Conservation (phyloP, 2,113 vertebrate species). For the Bubo blakistoni region DNA sequence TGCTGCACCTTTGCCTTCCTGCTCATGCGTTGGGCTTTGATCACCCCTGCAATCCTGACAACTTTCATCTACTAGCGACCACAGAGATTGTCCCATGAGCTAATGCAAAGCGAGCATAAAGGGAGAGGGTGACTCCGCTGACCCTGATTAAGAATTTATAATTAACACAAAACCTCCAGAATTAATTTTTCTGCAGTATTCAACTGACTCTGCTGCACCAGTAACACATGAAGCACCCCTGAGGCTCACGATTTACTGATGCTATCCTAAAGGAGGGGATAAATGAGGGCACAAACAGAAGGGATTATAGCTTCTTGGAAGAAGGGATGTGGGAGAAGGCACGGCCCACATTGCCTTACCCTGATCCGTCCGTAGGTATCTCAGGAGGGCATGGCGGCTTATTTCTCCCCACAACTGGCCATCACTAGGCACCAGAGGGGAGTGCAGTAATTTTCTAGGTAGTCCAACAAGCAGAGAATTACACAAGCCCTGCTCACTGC, state of each 20-base stretch:
- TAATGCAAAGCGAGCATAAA: neutral
- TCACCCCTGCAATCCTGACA: neutral
- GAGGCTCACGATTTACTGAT: neutral
- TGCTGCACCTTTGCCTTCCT: neutral
- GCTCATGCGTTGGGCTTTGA: neutral
- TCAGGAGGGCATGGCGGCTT: neutral
- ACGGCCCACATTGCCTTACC: neutral
- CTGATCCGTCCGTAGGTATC: neutral
- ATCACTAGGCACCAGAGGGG: neutral
- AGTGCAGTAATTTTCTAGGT: neutral
- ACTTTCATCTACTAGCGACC: fast-evolving
- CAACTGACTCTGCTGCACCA: neutral
- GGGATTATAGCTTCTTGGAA: neutral
- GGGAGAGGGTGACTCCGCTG: neutral
- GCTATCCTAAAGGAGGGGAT: neutral
- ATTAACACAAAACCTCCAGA: neutral
- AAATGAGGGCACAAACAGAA: neutral
- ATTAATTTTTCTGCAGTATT: neutral
- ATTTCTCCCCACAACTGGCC: neutral
- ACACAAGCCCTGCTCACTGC: neutral
- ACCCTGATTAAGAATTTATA: neutral
- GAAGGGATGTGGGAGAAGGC: neutral
- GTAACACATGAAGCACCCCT: neutral
- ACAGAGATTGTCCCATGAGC: neutral
- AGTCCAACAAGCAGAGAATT: neutral